Base-by-base conservation (phyloP, 2,797 vertebrate genomes). In the Danionella dracula region DNA sequence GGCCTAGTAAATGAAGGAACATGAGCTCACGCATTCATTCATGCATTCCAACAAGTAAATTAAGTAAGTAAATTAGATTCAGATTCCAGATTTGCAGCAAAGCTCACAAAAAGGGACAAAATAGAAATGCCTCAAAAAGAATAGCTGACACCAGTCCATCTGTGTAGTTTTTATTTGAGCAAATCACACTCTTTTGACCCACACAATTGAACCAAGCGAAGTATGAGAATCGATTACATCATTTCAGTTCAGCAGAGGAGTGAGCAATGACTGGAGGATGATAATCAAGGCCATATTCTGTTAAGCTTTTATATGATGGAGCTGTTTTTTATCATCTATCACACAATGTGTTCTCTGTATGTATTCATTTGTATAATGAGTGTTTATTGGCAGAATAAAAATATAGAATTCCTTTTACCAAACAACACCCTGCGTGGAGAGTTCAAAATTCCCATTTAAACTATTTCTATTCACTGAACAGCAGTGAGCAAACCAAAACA, bases 261-360 rank as follows among this genome's bases (percentile, higher is more conserved):
- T 41, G 44, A 35, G 57, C 50, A 57, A 9, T 70, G 61, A 38
- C 6, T 42, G 12, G 12, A 13, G 27, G 35, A 46, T 58, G 48
- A 58, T 74, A 68, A 77, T 74, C 40, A 66, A 60, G 46, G 68
- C 58, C 57, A 63, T 32, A 64, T 59, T 77, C 40, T 40, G 46
- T 65, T 41, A 12, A 16, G 34, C n/a, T 20, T 50, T 60, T 48
- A 56, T 44, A 51, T 59, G 45, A 37, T 60, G 38, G 38, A 34
- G 17, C 37, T 48, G 37, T 50, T 59, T 60, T 59, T 59, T 48
- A 57, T 37, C 66, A 69, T 56, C 46, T 66, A 37, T 58, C 51
- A 16, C 6, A 9, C 23, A 45, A 49, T 40, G 21, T 11, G 4
- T 32, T 29, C 46, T 40, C 16, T 40, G 35, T 38, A 38, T 27